Conservation (phyloP, 1,140 invertebrate genomes). For the Penaeus indicus region DNA sequence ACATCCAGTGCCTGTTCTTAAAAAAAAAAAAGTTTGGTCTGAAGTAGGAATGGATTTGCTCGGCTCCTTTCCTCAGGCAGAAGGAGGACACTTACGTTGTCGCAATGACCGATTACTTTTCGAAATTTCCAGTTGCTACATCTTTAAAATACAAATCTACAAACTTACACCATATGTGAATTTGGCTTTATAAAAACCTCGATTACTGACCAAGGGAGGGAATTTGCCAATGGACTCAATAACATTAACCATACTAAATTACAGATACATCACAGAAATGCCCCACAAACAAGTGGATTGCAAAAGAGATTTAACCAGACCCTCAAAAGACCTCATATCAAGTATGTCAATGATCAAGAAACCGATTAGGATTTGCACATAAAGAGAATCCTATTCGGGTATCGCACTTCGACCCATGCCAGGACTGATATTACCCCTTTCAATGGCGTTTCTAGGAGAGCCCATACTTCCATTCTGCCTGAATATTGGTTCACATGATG, state of each 20-base stretch:
- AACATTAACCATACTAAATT: neutral
- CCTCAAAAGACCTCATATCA: constrained; percentile 32
- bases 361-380: constrained; percentile 38
- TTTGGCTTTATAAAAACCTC: neutral
- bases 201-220: too few relatives aligned
- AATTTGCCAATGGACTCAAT: too few relatives aligned
- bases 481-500: neutral
- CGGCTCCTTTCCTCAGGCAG: constrained; percentile 5
- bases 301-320: constrained; percentile 28
- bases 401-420: constrained; percentile 23
- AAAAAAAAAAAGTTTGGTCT: neutral
- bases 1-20: neutral
- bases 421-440: constrained; percentile 23
- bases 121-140: constrained; percentile 34
- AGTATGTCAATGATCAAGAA: constrained; percentile 30
- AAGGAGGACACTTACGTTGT: constrained; percentile 26
- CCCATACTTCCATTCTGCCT: constrained; percentile 26
- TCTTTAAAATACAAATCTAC: constrained; percentile 18
- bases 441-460: constrained; percentile 22
- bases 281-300: constrained; percentile 29
- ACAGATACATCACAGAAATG: constrained; percentile 40
- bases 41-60: constrained; percentile 24
- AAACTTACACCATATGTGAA: neutral
- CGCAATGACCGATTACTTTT: constrained; percentile 21
- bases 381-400: constrained; percentile 40